These are phyloP conservation scores for Petrocephalus sullivani DNA, from an alignment of 2,797 vertebrate species.

Conservation along the genomic window DNA sequence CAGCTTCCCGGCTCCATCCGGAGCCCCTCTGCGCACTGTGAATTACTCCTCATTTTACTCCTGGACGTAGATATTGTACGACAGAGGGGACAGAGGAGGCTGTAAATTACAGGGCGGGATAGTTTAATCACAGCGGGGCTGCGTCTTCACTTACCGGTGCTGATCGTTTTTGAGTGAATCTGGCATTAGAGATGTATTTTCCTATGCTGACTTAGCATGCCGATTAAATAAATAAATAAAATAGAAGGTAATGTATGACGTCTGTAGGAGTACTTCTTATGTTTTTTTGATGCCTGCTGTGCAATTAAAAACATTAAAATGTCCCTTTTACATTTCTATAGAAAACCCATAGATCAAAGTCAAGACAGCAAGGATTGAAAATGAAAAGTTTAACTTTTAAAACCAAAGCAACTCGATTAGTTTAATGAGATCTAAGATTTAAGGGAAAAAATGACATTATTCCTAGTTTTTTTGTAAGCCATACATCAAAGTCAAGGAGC, in stretches of 20 bases:
- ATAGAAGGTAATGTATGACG: background rate
- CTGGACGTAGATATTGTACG: background rate
- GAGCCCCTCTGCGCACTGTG: background rate
- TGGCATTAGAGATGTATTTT: background rate
- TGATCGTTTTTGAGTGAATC: background rate
- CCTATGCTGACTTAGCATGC: background rate
- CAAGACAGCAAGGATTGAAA: background rate
- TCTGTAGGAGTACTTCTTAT: background rate
- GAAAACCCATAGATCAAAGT: conserved; percentile 5
- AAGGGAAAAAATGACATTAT: conserved; percentile 1
- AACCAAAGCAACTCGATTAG: conserved; percentile 13
- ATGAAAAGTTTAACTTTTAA: conserved; percentile 11
- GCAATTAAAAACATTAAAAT: background rate
- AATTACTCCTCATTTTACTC: background rate
- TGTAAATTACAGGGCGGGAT: background rate
- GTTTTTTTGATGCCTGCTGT: background rate
- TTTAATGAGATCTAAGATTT: conserved; percentile 16
- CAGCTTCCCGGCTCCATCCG: background rate
- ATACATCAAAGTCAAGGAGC: background rate
- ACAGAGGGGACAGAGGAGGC: background rate
- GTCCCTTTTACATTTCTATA: background rate
- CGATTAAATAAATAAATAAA: background rate
- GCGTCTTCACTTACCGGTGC: background rate
- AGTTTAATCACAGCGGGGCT: background rate
- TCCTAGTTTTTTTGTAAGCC: background rate